phyloP scores from a whole-genome alignment of 2,888 invertebrate species.

The Raillietiella orientalis region DNA sequence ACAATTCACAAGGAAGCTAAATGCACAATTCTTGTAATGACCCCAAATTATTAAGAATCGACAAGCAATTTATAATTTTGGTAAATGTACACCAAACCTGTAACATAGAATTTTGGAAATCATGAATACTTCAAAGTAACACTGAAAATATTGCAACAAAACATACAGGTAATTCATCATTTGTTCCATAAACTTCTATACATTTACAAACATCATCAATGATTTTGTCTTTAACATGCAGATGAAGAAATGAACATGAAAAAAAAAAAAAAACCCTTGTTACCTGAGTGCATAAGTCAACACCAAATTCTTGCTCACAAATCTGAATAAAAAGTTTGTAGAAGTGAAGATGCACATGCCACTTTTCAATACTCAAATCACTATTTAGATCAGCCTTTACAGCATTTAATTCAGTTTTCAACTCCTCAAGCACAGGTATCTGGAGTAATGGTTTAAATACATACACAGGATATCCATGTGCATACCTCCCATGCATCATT shows the following conservation, averaged over 20 bases:
- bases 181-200: too few species aligned
- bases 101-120: too few species aligned
- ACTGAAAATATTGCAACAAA: too few species aligned
- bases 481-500: too few species aligned
- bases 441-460: background rate
- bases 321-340: constrained; percentile 24
- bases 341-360: constrained; percentile 65
- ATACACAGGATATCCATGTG: background rate
- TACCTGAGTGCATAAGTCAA: constrained; percentile 36
- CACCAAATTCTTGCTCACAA: constrained; percentile 16
- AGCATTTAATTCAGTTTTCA: constrained; percentile 33
- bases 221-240: too few species aligned
- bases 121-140: too few species aligned
- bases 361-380: constrained; percentile 34
- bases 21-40: constrained; percentile 18
- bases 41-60: constrained; percentile 8
- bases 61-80: constrained; percentile 20
- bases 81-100: constrained; percentile 79
- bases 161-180: too few species aligned
- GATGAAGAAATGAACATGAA: too few species aligned
- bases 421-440: constrained; percentile 14
- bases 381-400: constrained; percentile 47
- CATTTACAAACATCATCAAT: too few species aligned
- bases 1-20: too few species aligned
- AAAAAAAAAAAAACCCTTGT: constrained; percentile 3